These are phyloP conservation scores for Heliconius nattereri DNA, from an alignment of 1,140 invertebrate species.

Conservation along the genomic window DNA sequence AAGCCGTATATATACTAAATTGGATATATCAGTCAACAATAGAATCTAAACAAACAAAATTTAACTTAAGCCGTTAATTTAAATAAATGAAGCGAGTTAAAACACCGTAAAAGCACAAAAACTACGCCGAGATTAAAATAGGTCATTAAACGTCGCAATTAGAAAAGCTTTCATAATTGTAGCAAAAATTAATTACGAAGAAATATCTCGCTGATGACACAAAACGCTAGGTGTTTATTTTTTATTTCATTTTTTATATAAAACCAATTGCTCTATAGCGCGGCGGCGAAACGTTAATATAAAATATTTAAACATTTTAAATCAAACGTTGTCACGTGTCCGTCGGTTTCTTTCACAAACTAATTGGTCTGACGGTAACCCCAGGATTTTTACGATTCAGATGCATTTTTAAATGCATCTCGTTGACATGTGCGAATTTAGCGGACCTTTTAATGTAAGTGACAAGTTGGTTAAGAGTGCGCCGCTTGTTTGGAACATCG, in stretches of 20 bases:
- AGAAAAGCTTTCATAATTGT: conserved; percentile 16
- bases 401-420: conserved; percentile 60
- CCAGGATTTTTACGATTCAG: conserved; percentile 61
- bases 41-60: neutral
- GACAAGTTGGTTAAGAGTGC: conserved; percentile 49
- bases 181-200: conserved; percentile 2
- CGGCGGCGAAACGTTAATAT: conserved; percentile 39
- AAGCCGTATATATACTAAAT: conserved; percentile 33
- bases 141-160: conserved; percentile 28
- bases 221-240: conserved; percentile 1
- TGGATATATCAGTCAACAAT: neutral
- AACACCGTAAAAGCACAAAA: neutral
- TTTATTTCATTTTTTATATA: neutral
- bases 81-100: neutral
- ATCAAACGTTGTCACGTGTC: conserved; percentile 67
- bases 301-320: conserved; percentile 62
- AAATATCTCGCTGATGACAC: conserved; percentile 15
- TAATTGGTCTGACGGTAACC: conserved; percentile 76
- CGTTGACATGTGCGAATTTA: conserved; percentile 62
- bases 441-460: conserved; percentile 59
- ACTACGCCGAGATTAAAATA: conserved; percentile 31
- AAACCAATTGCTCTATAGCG: conserved; percentile 24
- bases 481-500: conserved; percentile 31
- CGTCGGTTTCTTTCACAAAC: conserved; percentile 70
- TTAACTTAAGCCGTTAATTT: neutral